phyloP scores from a whole-genome alignment of 64 coral and sea anemone species.

The Cladopsammia gracilis region DNA sequence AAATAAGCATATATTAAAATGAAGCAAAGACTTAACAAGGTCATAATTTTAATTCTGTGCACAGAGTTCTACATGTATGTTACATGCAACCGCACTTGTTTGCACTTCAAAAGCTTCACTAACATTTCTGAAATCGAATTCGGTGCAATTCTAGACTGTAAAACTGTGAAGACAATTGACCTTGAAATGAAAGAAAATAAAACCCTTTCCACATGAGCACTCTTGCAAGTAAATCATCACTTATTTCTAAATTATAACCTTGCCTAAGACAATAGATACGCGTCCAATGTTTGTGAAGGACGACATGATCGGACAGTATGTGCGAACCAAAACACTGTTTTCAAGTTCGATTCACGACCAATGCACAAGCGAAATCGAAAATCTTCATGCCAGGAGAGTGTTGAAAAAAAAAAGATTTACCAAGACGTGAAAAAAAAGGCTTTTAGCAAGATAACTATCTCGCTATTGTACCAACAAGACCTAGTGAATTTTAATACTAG shows the following conservation, averaged over 20 bases:
- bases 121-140: background rate
- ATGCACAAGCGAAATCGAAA: background rate
- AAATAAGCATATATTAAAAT: background rate
- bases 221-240: conserved; percentile 5
- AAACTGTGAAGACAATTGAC: background rate
- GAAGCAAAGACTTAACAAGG: background rate
- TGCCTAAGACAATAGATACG: background rate
- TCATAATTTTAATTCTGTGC: no score
- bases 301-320: background rate
- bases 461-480: no score
- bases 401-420: background rate
- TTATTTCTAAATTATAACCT: background rate
- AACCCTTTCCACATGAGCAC: conserved; percentile 8
- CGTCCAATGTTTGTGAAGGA: background rate
- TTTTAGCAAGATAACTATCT: no score
- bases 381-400: background rate
- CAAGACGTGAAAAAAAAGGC: no score
- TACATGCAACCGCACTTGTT: no score
- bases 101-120: background rate
- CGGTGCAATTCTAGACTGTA: background rate
- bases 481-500: background rate
- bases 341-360: background rate
- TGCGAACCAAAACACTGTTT: background rate
- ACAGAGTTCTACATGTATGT: no score
- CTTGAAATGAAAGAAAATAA: background rate